Conservation (phyloP, 2,797 vertebrate genomes). For the Limosa lapponica region DNA sequence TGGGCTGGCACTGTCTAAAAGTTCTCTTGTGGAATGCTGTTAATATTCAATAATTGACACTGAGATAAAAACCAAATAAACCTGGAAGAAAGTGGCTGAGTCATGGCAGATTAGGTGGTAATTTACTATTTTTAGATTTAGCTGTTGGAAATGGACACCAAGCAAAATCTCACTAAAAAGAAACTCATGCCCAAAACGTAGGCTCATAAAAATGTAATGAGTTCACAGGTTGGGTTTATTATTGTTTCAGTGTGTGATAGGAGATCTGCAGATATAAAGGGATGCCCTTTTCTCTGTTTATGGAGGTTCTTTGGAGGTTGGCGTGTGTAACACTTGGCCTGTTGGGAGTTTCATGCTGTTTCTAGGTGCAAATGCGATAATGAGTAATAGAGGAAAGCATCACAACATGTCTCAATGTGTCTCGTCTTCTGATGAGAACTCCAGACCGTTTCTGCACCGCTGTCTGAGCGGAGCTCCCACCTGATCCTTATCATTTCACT, state of each 20-base stretch:
- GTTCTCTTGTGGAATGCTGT: neutral
- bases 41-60: neutral
- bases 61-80: neutral
- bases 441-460: neutral
- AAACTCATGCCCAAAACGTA: neutral
- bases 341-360: neutral
- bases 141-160: neutral
- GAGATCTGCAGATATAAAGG: neutral
- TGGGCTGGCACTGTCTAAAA: neutral
- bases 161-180: neutral
- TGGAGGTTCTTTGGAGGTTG: neutral
- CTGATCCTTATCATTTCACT: neutral
- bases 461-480: neutral
- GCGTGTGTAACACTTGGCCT: neutral
- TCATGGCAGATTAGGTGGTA: neutral
- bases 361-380: neutral
- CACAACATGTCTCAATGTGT: neutral
- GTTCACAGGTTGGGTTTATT: neutral
- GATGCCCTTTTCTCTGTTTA: neutral
- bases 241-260: neutral
- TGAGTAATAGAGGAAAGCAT: slow-evolving; percentile 1
- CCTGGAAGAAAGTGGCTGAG: neutral
- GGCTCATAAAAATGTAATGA: neutral
- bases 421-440: neutral
- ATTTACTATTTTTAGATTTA: neutral